Percentiles rank a stretch among this genome's conserved stretches.
phyloP scores from a whole-genome alignment of 2,797 vertebrate genomes.

The Xyrichtys novacula region DNA sequence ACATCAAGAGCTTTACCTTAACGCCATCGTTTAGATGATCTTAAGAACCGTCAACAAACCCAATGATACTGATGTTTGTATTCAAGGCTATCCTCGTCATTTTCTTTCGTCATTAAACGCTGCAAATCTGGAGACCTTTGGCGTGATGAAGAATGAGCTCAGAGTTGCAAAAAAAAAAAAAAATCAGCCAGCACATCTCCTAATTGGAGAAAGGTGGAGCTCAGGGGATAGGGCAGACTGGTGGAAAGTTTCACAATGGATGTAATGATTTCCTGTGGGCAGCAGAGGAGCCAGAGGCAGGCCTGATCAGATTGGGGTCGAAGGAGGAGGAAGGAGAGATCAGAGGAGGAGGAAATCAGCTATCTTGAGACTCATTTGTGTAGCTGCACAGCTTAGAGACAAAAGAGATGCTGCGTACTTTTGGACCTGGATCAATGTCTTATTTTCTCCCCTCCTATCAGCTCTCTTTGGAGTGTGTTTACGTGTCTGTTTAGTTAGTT shows the following conservation, averaged over 20 bases:
- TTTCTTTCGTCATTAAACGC: conserved; percentile 23
- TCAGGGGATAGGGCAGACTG: conserved; percentile 58
- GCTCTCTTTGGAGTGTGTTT: conserved; percentile 19
- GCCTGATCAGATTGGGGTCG: conserved; percentile 42
- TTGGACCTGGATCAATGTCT: conserved; percentile 48
- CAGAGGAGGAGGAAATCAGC: conserved; percentile 45
- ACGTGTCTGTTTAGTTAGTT: conserved; percentile 17
- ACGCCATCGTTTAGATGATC: conserved; percentile 5
- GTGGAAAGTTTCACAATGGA: conserved; percentile 48
- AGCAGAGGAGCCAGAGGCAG: conserved; percentile 43
- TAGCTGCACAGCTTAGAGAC: conserved; percentile 22
- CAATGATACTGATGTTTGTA: not conserved
- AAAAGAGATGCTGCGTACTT: conserved; percentile 14
- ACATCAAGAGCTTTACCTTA: conserved; percentile 4
- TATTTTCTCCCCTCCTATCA: conserved; percentile 5
- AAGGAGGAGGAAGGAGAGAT: conserved; percentile 34
- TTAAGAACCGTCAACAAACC: conserved; percentile 3
- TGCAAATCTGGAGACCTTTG: conserved; percentile 1
- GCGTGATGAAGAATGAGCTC: conserved; percentile 32
- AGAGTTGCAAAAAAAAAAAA: too few relatives aligned
- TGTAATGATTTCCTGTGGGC: conserved; percentile 74
- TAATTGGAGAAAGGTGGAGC: conserved; percentile 64
- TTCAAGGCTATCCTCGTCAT: conserved; percentile 11
- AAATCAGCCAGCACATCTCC: conserved; percentile 25
- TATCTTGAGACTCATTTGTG: conserved; percentile 70